These are phyloP conservation scores for Acanthis flammea DNA, from an alignment of 2,797 vertebrate species.

Conservation along the genomic window DNA sequence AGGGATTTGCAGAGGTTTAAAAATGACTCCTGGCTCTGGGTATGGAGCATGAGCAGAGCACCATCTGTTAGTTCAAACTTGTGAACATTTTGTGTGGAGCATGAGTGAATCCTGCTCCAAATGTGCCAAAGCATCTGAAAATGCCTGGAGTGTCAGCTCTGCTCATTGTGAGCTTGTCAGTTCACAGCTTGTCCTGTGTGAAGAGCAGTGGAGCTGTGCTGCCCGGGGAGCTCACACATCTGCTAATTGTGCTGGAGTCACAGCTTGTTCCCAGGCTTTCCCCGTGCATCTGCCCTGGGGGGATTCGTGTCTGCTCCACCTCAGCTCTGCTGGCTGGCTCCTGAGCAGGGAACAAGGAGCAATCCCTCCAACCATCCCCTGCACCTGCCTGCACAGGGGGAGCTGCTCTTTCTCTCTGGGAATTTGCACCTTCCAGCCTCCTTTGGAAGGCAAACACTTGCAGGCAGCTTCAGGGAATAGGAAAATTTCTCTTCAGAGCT, in stretches of 20 bases:
- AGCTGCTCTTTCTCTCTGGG: neutral
- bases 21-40: neutral
- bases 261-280: neutral
- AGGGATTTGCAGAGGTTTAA: constrained; percentile 5
- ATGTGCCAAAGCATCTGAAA: constrained; percentile 12
- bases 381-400: neutral
- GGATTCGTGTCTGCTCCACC: neutral
- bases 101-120: constrained; percentile 22
- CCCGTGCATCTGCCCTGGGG: neutral
- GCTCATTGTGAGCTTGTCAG: neutral
- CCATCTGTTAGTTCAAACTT: constrained; percentile 39
- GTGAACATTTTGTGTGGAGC: constrained; percentile 8
- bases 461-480: neutral
- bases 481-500: neutral
- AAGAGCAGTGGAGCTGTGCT: neutral
- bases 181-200: neutral
- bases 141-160: constrained; percentile 7
- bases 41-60: neutral
- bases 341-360: neutral
- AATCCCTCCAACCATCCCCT: neutral
- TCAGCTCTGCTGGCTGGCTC: neutral
- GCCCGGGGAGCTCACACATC: neutral
- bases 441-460: neutral
- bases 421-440: neutral
- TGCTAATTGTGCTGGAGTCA: neutral